Percentiles rank a stretch among this genome's conserved stretches.
These are phyloP conservation scores for Celastrina argiolus DNA, from an alignment of 2,888 invertebrate genomes.

Conservation along the genomic window DNA sequence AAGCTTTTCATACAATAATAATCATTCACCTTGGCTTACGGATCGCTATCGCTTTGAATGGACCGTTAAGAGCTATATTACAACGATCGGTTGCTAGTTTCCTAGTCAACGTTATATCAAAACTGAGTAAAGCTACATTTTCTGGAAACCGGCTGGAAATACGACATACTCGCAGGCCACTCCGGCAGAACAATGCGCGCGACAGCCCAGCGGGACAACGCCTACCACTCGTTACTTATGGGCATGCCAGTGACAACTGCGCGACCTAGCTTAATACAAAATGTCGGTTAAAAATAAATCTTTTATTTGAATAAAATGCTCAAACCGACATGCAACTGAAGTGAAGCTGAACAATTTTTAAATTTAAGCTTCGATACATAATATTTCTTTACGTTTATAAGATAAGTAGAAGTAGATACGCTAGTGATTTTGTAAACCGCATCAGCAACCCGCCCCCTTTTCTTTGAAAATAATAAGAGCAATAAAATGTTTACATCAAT, in stretches of 20 bases:
- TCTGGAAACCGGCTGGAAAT: slow-evolving; percentile 14
- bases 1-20: too few species aligned
- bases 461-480: too few species aligned
- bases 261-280: slow-evolving; percentile 16
- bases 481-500: too few species aligned
- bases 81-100: too few species aligned
- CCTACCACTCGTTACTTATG: slow-evolving; percentile 21
- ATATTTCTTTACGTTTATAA: too few species aligned
- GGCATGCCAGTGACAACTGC: slow-evolving; percentile 19
- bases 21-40: too few species aligned
- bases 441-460: too few species aligned
- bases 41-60: too few species aligned
- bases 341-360: not conserved
- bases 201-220: slow-evolving; percentile 40
- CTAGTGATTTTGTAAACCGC: too few species aligned
- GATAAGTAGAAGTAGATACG: too few species aligned
- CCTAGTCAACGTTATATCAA: not conserved
- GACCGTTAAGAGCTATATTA: too few species aligned
- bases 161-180: slow-evolving; percentile 19
- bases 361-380: too few species aligned
- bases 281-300: slow-evolving; percentile 10
- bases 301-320: not conserved
- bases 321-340: not conserved
- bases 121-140: slow-evolving; percentile 48
- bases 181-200: slow-evolving; percentile 33